Percentiles rank a stretch among this genome's conserved stretches.
Conservation (phyloP, 2,797 vertebrate species). For the Phaenicophaeus curvirostris region DNA sequence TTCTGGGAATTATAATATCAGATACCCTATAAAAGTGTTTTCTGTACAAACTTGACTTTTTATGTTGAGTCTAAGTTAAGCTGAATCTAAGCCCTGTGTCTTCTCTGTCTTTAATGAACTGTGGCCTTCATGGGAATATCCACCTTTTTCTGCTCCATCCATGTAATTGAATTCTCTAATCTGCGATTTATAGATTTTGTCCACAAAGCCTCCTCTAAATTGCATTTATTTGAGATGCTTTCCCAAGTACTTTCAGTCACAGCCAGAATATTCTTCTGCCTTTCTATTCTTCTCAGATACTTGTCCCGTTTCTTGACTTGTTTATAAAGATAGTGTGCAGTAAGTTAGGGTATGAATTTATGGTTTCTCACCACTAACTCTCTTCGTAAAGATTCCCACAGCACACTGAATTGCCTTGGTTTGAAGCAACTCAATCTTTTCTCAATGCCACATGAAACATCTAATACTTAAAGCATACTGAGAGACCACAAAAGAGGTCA, state of each 20-base stretch:
- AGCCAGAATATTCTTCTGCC: background rate
- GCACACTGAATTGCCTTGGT: background rate
- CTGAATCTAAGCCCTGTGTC: background rate
- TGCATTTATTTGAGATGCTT: background rate
- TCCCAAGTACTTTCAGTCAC: background rate
- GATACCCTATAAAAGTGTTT: background rate
- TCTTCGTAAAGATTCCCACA: background rate
- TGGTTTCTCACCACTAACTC: background rate
- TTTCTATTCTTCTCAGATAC: background rate
- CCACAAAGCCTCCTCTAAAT: background rate
- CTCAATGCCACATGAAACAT: background rate
- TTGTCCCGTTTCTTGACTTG: background rate
- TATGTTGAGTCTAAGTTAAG: background rate
- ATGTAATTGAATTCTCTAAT: rapidly evolving
- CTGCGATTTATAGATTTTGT: background rate
- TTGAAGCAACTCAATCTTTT: background rate
- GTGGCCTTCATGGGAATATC: background rate
- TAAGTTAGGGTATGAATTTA: background rate
- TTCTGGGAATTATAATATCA: background rate
- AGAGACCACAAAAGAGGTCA: background rate
- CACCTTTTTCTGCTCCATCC: background rate
- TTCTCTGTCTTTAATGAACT: background rate
- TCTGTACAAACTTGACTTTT: background rate
- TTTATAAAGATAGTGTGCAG: background rate
- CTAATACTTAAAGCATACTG: background rate